Evolutionary conservation across 2,797 vertebrate species (phyloP).

Genomic region (Chelmon rostratus): DNA sequence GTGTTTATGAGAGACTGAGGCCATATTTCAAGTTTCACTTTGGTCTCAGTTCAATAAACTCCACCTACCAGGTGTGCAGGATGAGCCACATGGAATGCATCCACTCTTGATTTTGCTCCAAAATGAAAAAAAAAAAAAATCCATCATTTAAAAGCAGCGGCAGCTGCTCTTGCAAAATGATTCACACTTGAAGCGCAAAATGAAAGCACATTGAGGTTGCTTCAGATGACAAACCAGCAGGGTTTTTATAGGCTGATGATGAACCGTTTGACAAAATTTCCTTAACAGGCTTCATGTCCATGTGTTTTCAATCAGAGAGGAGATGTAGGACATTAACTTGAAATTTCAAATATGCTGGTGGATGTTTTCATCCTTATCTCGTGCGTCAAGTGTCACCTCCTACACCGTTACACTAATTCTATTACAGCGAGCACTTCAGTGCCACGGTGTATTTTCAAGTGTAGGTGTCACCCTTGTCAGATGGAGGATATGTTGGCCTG

Average conservation of each 20-base stretch:
- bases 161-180: constrained; percentile 50
- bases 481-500: constrained; percentile 56
- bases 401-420: constrained; percentile 26
- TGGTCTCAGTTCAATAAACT: constrained; percentile 7
- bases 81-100: constrained; percentile 43
- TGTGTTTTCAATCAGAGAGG: constrained; percentile 51
- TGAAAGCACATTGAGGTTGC: constrained; percentile 44
- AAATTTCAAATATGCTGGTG: constrained; percentile 40
- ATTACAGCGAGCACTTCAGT: constrained; percentile 38
- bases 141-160: constrained; percentile 32
- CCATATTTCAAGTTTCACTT: constrained; percentile 3
- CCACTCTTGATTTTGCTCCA: constrained; percentile 39
- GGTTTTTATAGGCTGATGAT: constrained; percentile 44
- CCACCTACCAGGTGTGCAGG: constrained; percentile 43
- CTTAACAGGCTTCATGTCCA: constrained; percentile 40
- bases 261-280: constrained; percentile 44
- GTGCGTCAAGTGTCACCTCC: constrained; percentile 35
- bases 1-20: not conserved
- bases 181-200: constrained; percentile 32
- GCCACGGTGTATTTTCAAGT: constrained; percentile 49
- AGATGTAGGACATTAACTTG: constrained; percentile 21
- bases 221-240: constrained; percentile 42
- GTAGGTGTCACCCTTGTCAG: constrained; percentile 59
- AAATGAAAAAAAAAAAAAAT: constrained; percentile 27
- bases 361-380: constrained; percentile 52